A percentile compares a stretch with the other conserved stretches of the same genome.
phyloP scores from a whole-genome alignment of 2,113 vertebrate genomes.

The Halichoerus grypus region DNA sequence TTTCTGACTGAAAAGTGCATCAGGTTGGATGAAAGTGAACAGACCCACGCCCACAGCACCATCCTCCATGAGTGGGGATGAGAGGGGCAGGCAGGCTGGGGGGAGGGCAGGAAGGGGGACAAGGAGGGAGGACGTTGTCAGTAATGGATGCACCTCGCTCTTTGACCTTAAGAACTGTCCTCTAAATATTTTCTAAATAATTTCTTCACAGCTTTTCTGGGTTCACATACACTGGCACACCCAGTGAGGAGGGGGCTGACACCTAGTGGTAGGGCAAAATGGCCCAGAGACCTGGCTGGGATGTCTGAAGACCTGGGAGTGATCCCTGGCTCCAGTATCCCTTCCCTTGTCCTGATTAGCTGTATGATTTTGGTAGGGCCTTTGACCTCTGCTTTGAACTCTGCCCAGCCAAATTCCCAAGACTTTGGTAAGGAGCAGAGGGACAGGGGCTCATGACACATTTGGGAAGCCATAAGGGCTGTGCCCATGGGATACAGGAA shows the following conservation, averaged over 20 bases:
- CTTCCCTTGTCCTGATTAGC: background rate
- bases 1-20: slow-evolving; percentile 83
- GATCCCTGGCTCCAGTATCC: background rate
- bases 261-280: background rate
- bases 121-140: background rate
- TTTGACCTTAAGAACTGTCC: background rate
- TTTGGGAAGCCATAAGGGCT: background rate
- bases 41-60: background rate
- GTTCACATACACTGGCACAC: background rate
- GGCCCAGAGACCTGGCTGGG: background rate
- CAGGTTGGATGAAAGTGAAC: slow-evolving; percentile 72
- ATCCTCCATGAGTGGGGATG: background rate
- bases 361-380: background rate
- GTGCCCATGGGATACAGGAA: background rate
- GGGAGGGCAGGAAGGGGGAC: background rate
- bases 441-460: background rate
- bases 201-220: background rate
- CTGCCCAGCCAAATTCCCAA: background rate
- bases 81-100: background rate
- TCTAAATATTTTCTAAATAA: background rate
- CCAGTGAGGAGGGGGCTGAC: background rate
- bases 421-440: background rate
- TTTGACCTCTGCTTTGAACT: background rate
- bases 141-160: background rate
- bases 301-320: background rate